These are phyloP conservation scores for Drosophila truncata DNA, from an alignment of 1,140 invertebrate genomes.

Conservation along the genomic window DNA sequence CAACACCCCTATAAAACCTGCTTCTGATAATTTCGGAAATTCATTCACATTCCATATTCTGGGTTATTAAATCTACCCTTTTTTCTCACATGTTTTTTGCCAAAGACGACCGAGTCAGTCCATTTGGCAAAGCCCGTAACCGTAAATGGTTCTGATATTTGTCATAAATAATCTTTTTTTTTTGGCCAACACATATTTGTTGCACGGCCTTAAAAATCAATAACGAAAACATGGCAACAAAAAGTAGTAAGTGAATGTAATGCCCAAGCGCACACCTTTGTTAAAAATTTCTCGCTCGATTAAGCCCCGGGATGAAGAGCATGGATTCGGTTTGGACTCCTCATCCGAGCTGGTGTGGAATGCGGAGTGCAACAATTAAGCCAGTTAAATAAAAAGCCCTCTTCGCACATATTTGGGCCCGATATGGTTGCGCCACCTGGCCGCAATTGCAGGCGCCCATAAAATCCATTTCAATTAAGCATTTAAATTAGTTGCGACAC, in stretches of 20 bases:
- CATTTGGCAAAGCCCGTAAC: slow-evolving; percentile 50
- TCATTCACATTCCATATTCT: not conserved
- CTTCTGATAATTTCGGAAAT: not conserved
- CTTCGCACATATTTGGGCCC: slow-evolving; percentile 75
- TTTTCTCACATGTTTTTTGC: not conserved
- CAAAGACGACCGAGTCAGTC: slow-evolving; percentile 15
- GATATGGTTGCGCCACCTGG: slow-evolving; percentile 61
- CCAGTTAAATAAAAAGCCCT: slow-evolving; percentile 79
- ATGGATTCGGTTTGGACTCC: slow-evolving; percentile 2
- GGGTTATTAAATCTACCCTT: not conserved
- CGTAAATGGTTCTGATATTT: slow-evolving; percentile 60
- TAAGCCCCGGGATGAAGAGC: slow-evolving; percentile 44
- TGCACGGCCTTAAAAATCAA: slow-evolving; percentile 63
- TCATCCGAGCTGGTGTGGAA: not conserved
- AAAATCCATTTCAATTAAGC: slow-evolving; percentile 85
- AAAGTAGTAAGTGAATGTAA: slow-evolving; percentile 25
- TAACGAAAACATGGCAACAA: slow-evolving; percentile 51
- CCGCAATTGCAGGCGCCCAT: slow-evolving; percentile 70
- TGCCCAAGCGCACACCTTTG: slow-evolving; percentile 24
- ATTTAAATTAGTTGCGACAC: slow-evolving; percentile 85
- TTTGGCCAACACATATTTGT: slow-evolving; percentile 44
- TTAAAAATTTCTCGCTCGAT: slow-evolving; percentile 74
- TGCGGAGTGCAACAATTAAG: slow-evolving; percentile 72
- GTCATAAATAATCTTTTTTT: slow-evolving; percentile 57
- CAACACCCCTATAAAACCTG: not conserved